These are phyloP conservation scores for Hecatera dysodea DNA, from an alignment of 2,888 invertebrate genomes.

Conservation along the genomic window DNA sequence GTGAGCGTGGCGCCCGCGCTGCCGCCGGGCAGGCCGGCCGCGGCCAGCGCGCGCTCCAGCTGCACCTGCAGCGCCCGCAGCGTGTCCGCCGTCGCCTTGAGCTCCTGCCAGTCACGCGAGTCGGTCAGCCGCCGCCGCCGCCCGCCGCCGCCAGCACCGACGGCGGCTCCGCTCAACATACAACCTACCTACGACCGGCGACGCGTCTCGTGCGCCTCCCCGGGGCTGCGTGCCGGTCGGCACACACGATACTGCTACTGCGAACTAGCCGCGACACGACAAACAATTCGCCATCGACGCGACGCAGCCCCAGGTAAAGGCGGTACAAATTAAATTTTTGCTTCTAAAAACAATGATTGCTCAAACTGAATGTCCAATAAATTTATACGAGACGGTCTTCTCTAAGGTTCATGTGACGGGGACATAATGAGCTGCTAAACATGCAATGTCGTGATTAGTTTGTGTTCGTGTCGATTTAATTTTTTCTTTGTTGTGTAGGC, in stretches of 20 bases:
- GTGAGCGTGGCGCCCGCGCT: constrained; percentile 93
- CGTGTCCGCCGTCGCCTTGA: constrained; percentile 96
- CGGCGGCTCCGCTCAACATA: constrained; percentile 77
- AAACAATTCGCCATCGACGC: constrained; percentile 70
- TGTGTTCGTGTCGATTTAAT: constrained; percentile 82
- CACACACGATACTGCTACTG: constrained; percentile 64
- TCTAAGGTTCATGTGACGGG: constrained; percentile 89
- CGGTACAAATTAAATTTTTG: constrained; percentile 81
- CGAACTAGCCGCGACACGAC: constrained; percentile 63
- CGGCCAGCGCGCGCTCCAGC: constrained; percentile 93
- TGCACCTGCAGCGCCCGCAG: constrained; percentile 95
- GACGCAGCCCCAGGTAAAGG: constrained; percentile 85
- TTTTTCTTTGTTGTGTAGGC: constrained; percentile 79
- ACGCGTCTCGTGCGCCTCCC: constrained; percentile 77
- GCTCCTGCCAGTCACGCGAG: constrained; percentile 92
- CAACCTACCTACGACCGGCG: constrained; percentile 79
- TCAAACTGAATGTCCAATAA: constrained; percentile 84
- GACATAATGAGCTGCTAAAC: constrained; percentile 89
- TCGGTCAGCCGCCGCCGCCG: constrained; percentile 85
- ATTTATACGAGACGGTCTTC: constrained; percentile 86
- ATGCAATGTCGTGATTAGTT: constrained; percentile 89
- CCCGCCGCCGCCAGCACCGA: constrained; percentile 76
- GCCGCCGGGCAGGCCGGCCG: constrained; percentile 91
- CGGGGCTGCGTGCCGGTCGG: constrained; percentile 76
- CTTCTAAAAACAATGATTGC: constrained; percentile 83